Evolutionary conservation across 1,140 invertebrate species (phyloP).

Genomic region (Plectrocnemia conspersa): DNA sequence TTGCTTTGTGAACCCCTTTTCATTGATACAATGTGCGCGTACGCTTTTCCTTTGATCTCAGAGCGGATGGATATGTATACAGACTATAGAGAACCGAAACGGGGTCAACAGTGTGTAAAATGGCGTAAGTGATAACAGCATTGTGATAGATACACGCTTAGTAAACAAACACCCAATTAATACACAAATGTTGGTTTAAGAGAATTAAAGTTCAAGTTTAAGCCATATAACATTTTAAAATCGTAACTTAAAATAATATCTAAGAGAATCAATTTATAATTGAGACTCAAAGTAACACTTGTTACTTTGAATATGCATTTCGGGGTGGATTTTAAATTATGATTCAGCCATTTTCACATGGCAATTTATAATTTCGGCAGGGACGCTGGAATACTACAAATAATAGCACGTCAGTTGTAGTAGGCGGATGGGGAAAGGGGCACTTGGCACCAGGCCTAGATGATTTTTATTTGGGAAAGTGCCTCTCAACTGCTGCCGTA

Average conservation of each 20-base stretch:
- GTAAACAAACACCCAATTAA: too few relatives aligned
- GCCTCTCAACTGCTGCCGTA: slow-evolving; percentile 19
- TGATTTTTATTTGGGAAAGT: slow-evolving; percentile 35
- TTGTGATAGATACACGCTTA: too few relatives aligned
- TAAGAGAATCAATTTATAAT: too few relatives aligned
- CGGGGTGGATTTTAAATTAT: too few relatives aligned
- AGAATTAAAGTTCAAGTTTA: slow-evolving; percentile 7
- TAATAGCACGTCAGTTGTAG: slow-evolving; percentile 31
- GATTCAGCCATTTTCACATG: too few relatives aligned
- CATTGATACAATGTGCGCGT: slow-evolving; percentile 13
- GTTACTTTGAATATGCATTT: too few relatives aligned
- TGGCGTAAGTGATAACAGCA: neutral
- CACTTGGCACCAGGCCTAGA: slow-evolving; percentile 32
- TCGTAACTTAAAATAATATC: too few relatives aligned
- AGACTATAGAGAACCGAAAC: too few relatives aligned
- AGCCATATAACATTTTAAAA: neutral
- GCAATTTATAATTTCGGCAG: slow-evolving; percentile 17
- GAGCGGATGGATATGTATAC: too few relatives aligned
- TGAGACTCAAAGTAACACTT: too few relatives aligned
- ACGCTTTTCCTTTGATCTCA: slow-evolving; percentile 21
- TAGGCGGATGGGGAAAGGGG: slow-evolving; percentile 9
- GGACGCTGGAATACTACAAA: slow-evolving; percentile 29
- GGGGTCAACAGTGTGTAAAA: slow-evolving; percentile 7
- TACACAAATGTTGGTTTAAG: too few relatives aligned
- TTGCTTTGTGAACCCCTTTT: slow-evolving; percentile 21